Evolutionary conservation across 2,113 vertebrate species (phyloP), one percentile per base, ranked within the genome.

Genomic region (Pelobates fuscus): DNA sequence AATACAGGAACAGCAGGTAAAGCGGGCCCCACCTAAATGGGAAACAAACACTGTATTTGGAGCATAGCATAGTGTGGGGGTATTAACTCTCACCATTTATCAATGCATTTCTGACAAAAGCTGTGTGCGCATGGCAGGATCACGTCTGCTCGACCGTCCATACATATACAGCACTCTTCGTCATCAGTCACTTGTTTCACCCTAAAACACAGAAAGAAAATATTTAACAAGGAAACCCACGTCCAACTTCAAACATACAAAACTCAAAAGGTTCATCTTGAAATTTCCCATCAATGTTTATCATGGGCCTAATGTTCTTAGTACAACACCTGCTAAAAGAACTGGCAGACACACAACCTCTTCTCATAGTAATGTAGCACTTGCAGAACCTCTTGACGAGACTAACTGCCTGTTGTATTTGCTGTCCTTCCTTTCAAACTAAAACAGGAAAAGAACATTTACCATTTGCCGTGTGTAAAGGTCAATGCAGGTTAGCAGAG

Each of bases 91-190:
- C 85, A 98, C 97, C 97, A 99, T 85, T 95, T 98, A 81, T 99
- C 97, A 63, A 99, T 98, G 84, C 97, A 98, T 71, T 98, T 98
- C 92, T 99, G 97, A 86, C 97, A 99, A 88, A 99, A 99, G 83
- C 92, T 98, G 91, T 99, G 97, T 14, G 95, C 89, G 61, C 97
- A 99, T 0, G 97, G 97, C 78, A 99, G 88, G 81, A 99, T 99
- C 46, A 98, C 91, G 86, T 99, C 97, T 23, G 93, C 92, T 67
- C 94, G 95, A 0, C 95, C 93, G 23, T 99, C 97, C 97, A 99
- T 98, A 77, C 97, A 99, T 86, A 99, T 99, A 37, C 97, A 99
- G 58, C 97, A 99, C 74, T 99, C 97, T 78, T 99, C 97, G 73
- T 98, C 94, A 62, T 99, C 97, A 0, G 96, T 98, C 85, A 98